Evolutionary conservation across 2,113 vertebrate genomes (phyloP).

Genomic region (Diadophis punctatus): DNA sequence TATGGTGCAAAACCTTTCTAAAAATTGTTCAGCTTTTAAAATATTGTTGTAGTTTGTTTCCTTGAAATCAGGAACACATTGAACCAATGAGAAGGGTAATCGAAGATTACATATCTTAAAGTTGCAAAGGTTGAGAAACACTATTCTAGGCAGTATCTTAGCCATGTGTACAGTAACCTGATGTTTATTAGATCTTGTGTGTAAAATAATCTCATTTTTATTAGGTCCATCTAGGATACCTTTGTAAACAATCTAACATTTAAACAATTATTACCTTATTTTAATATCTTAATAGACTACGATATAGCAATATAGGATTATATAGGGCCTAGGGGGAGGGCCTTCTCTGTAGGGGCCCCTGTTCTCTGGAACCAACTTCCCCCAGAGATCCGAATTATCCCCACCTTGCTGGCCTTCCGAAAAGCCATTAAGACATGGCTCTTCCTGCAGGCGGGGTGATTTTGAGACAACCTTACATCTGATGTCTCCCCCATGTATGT

Average conservation of each 20-base stretch:
- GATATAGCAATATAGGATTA: not conserved
- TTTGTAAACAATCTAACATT: not conserved
- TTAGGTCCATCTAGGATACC: not conserved
- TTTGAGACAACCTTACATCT: no score
- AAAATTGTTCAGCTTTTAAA: not conserved
- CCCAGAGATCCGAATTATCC: no score
- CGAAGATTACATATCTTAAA: not conserved
- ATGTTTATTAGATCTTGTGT: not conserved
- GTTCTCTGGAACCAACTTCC: no score
- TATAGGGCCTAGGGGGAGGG: no score
- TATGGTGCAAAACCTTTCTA: not conserved
- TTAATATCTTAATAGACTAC: not conserved
- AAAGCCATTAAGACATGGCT: no score
- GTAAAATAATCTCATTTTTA: not conserved
- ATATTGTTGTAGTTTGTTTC: not conserved
- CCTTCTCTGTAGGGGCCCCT: no score
- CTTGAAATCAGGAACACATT: not conserved
- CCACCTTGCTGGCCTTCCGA: no score
- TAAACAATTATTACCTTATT: not conserved
- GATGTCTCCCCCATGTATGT: no score
- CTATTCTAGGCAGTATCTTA: not conserved
- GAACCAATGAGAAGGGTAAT: not conserved
- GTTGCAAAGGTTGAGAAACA: not conserved
- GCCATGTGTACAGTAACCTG: not conserved
- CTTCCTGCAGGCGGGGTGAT: no score